Base-by-base conservation (phyloP, 2,113 vertebrate genomes). In the Nothoprocta perdicaria region DNA sequence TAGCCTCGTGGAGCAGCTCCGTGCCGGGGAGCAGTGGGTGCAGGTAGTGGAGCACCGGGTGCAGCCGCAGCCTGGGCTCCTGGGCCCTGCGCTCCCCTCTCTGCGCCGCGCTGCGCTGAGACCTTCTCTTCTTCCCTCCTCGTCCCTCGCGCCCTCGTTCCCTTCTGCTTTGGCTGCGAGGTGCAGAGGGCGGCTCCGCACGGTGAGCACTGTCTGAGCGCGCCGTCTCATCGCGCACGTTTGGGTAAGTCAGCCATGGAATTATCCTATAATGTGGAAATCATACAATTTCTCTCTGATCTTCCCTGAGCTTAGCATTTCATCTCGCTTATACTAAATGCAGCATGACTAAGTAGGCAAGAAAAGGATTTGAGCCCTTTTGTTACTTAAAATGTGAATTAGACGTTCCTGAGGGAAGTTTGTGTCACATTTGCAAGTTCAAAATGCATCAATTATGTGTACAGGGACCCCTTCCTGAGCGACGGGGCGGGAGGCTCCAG, bases 341-440 rank as follows among this genome's bases (percentile, higher is more conserved):
- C 94, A 91, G 96, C 95, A 96, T 95, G 95, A 95, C 96, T 96
- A 96, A 97, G 94, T 95, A 95, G 95, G 92, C 94, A 95, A 96
- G 95, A 96, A 96, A 93, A 83, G 92, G 94, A 94, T 92, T 92
- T 90, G 95, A 96, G 90, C 92, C 95, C 95, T 95, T 96, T 97
- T 94, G 95, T 96, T 97, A 93, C 89, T 94, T 94, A 94, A 95
- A 93, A 90, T 94, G 88, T 96, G 96, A 95, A 96, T 95, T 94
- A 95, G 95, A 95, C 29, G 69, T 90, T 97, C 92, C 95, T 96
- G 95, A 91, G 94, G 95, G 92, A 95, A 96, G 94, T 93, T 86
- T 84, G 88, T 96, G 96, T 85, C n/a, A 0, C 80, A 92, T 92
- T 94, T 96, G 84, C 91, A 91, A 94, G 92, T 95, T 85, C 81